Evolutionary conservation across 2,797 vertebrate species (phyloP).

Genomic region (Tokudaia muenninki): DNA sequence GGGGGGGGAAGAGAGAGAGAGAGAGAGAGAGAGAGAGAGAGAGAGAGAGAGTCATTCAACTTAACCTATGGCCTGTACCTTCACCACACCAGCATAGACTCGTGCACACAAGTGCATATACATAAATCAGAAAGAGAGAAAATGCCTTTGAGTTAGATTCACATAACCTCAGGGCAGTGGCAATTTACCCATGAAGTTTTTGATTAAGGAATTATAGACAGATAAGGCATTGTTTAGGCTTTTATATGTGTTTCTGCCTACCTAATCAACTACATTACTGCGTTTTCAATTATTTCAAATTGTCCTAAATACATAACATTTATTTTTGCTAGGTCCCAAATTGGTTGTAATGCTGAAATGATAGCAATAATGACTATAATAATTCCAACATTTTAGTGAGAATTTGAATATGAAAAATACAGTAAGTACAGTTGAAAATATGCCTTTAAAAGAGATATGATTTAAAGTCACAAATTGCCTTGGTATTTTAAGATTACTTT

Average conservation of each 20-base stretch:
- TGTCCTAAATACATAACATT: conserved; percentile 9
- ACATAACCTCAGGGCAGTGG: conserved; percentile 6
- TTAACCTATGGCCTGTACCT: not conserved
- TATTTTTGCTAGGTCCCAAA: not conserved
- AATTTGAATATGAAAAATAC: conserved; percentile 44
- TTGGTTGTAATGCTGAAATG: conserved; percentile 11
- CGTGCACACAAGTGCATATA: not conserved
- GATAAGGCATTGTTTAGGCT: not conserved
- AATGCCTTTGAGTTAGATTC: not conserved
- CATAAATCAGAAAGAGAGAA: not conserved
- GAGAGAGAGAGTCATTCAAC: not conserved
- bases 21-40: not conserved
- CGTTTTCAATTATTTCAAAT: conserved; percentile 59
- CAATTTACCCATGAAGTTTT: not conserved
- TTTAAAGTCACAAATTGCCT: conserved; percentile 19
- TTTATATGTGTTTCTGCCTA: not conserved
- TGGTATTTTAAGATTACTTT: not conserved
- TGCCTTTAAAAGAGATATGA: conserved; percentile 30
- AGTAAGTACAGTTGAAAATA: conserved; percentile 27
- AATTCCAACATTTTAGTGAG: not conserved
- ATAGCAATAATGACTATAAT: not conserved
- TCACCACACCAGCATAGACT: not conserved
- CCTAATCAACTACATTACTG: not conserved
- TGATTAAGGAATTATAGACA: conserved; percentile 11
- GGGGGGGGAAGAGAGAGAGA: not conserved